Evolutionary conservation across 2,888 invertebrate genomes (phyloP), one percentile per base, ranked within the genome.

Genomic region (Timandra comae): DNA sequence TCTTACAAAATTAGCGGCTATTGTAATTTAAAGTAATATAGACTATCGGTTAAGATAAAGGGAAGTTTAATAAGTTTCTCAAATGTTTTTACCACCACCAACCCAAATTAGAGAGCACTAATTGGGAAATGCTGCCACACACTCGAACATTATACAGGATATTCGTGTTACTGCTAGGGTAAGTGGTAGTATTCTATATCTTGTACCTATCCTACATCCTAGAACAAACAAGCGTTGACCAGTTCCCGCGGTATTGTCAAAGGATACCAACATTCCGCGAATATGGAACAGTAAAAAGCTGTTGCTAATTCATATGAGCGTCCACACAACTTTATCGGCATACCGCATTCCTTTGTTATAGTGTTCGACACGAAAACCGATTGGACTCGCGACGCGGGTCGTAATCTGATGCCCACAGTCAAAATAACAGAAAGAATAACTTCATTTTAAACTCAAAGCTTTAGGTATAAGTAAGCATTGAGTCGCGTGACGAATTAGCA

Each of bases 341-440:
- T 53, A 44, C 56, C 53, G 38, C 45, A 45, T 28, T 33, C 38
- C 42, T 49, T 68, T 70, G 67, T 70, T 67, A 48, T 66, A 53
- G 41, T 56, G 54, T 62, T 63, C 49, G 54, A 64, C 69, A 70
- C 70, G 68, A 62, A 70, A 64, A 51, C 39, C 61, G 56, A 67
- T 66, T 69, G 46, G 63, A 29, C 35, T 31, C 57, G 52, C 24
- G 47, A 52, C 46, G 23, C 41, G 49, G 47, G 37, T 41, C 52
- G 65, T 64, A 59, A 65, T 56, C 47, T 49, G 65, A 67, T 46
- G 49, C 49, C 42, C 46, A 40, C 46, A 53, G 62, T 59, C 64
- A 62, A 61, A 63, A 64, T 61, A 65, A 27, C 8, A n/a, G 16
- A 16, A 24, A 10, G 24, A 24, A 11, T 24, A 24, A 10, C 11